These are phyloP conservation scores for Andrena dorsata DNA, from an alignment of 2,888 invertebrate species.

Conservation along the genomic window DNA sequence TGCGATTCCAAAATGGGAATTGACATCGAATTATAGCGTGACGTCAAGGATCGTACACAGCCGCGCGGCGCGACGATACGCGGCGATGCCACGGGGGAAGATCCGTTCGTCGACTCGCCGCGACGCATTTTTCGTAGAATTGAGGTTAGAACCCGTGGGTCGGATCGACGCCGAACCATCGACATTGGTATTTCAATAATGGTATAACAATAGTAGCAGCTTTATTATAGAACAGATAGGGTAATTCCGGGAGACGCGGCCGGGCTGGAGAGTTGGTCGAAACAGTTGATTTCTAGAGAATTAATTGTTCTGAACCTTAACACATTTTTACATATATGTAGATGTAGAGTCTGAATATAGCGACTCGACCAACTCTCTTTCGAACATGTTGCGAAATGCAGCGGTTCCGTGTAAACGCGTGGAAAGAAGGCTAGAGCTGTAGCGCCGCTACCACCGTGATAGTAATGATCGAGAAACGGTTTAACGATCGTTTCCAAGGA, in stretches of 20 bases:
- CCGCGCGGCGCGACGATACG: not conserved
- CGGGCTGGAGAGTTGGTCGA: too few species aligned
- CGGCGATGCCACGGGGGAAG: not conserved
- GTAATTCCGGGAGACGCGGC: too few species aligned
- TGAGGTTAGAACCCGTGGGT: not conserved
- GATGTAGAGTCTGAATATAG: too few species aligned
- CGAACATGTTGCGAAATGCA: too few species aligned
- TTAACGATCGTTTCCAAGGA: constrained; percentile 37
- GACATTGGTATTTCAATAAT: too few species aligned
- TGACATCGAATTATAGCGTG: constrained; percentile 63
- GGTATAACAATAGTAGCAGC: too few species aligned
- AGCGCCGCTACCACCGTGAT: not conserved
- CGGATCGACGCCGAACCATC: too few species aligned
- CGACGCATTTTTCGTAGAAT: not conserved
- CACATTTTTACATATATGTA: too few species aligned
- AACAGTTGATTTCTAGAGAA: too few species aligned
- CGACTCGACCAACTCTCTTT: too few species aligned
- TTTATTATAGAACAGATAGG: too few species aligned
- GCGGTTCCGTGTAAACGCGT: not conserved
- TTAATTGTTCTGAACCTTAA: too few species aligned
- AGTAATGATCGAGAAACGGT: not conserved
- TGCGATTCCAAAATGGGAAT: constrained; percentile 67
- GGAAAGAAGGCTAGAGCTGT: not conserved
- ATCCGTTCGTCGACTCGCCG: not conserved
- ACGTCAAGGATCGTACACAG: constrained; percentile 41